Evolutionary conservation across 1,140 invertebrate genomes (phyloP), one percentile per base, ranked within the genome.

Genomic region (Zaprionus taronus): DNA sequence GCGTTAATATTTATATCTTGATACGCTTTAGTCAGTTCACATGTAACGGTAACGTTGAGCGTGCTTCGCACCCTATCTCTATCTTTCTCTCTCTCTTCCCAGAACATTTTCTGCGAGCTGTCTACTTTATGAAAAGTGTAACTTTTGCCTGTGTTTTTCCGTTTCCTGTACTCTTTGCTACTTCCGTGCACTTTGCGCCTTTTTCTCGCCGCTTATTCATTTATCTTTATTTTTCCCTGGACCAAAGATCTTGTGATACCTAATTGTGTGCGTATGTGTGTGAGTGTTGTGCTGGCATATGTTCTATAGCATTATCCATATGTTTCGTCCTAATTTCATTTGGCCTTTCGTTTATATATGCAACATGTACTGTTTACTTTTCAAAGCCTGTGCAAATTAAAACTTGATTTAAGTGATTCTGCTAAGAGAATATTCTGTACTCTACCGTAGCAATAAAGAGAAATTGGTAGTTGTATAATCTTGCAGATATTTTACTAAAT

Each of bases 1-100:
- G 67, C 79, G 71, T 85, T 85, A 76, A 86, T 85, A 86, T 85
- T 85, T 86, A 86, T 85, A 79, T 86, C 80, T 86, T 79, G 67
- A 77, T 81, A 69, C 68, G 83, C 67, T 81, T 78, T 68, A 81
- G 73, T 81, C 81, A 51, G 78, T 57, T 76, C 60, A 41, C n/a
- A 44, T 44, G 38, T 44, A 44, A 44, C 38, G 38, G 38, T 44
- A n/a, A 28, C 26, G 6, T 28, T 6, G 26, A 44, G 38, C 38
- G 38, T 44, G 38, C n/a, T 28, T 3, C 38, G 73, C 72, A 71
- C 51, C 38, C 64, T 61, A 36, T 65, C 64, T 63, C 65, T 78
- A 64, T 81, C 49, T 62, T 26, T 56, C 34, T 17, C 56, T 58
- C 28, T 36, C 26, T n/a, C 15, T 57, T n/a, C n/a, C 7, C 36